Conservation (phyloP, 2,113 vertebrate genomes). For the Dasyurus viverrinus region DNA sequence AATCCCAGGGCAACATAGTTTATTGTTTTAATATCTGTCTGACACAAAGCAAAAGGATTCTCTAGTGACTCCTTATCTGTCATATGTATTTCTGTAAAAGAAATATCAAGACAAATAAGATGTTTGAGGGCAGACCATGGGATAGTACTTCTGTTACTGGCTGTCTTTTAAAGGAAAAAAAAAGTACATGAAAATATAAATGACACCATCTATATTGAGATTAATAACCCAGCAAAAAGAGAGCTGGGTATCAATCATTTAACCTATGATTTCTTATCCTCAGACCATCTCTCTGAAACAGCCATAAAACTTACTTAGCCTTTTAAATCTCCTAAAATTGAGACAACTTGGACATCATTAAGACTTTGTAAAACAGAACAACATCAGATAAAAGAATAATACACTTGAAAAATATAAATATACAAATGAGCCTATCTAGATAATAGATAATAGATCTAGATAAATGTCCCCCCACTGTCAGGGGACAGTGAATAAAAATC, state of each 20-base stretch:
- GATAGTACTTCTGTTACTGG: conserved; percentile 65
- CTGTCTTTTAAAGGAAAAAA: conserved; percentile 57
- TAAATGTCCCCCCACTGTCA: no score
- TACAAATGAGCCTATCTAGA: not conserved
- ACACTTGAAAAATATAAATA: not conserved
- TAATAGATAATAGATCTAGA: no score
- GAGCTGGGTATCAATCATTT: conserved; percentile 2
- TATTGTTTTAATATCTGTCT: conserved; percentile 91
- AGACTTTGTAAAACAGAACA: not conserved
- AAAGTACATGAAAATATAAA: conserved; percentile 53
- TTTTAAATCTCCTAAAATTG: not conserved
- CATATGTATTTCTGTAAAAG: conserved; percentile 85
- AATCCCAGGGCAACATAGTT: conserved; percentile 85
- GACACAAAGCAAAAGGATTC: conserved; percentile 83
- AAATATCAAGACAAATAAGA: conserved; percentile 87
- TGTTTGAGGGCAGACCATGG: conserved; percentile 77
- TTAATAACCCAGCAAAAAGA: conserved; percentile 29
- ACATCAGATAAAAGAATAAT: not conserved
- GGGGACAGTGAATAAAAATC: not conserved
- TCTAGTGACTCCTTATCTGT: conserved; percentile 87
- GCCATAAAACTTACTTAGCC: not conserved
- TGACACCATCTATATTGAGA: conserved; percentile 40
- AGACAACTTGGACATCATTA: not conserved
- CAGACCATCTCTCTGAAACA: conserved; percentile 1
- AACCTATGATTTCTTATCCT: conserved; percentile 10